phyloP scores from a whole-genome alignment of 1,140 invertebrate genomes.

The Solenopsis invicta region DNA sequence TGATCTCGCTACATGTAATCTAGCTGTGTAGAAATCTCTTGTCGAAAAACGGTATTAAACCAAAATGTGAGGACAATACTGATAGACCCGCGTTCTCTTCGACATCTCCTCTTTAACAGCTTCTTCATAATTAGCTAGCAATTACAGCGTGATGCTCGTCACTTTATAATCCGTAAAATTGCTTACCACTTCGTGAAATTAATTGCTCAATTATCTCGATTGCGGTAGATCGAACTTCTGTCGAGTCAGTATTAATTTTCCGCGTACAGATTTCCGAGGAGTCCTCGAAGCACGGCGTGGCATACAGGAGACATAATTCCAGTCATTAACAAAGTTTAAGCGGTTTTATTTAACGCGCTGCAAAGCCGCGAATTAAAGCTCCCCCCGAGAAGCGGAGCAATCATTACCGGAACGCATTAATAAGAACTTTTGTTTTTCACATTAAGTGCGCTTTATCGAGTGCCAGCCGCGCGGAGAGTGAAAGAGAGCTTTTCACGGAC shows the following conservation, averaged over 20 bases:
- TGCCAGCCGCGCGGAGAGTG: constrained; percentile 14
- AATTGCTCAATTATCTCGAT: constrained; percentile 50
- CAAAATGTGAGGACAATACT: neutral
- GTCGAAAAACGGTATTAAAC: neutral
- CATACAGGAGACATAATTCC: constrained; percentile 43
- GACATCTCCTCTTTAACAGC: constrained; percentile 23
- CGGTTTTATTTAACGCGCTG: constrained; percentile 36
- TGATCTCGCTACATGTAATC: constrained; percentile 60
- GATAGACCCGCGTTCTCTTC: neutral
- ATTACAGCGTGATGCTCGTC: constrained; percentile 8
- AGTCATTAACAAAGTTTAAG: constrained; percentile 37
- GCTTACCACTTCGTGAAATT: constrained; percentile 35
- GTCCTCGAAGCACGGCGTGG: neutral
- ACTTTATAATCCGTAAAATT: constrained; percentile 25
- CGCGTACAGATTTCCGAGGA: constrained; percentile 22
- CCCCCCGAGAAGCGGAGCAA: neutral
- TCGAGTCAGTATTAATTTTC: constrained; percentile 44
- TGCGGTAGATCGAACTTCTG: constrained; percentile 34
- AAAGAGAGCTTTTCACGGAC: constrained; percentile 50
- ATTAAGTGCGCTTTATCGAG: constrained; percentile 51
- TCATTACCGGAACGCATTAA: constrained; percentile 56
- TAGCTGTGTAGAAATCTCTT: neutral
- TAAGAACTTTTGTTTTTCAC: constrained; percentile 63
- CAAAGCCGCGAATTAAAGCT: constrained; percentile 33
- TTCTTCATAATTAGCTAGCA: constrained; percentile 37